Percentiles rank a stretch among this genome's conserved stretches.
phyloP scores from a whole-genome alignment of 1,140 invertebrate species.

The Drosophila bocki region DNA sequence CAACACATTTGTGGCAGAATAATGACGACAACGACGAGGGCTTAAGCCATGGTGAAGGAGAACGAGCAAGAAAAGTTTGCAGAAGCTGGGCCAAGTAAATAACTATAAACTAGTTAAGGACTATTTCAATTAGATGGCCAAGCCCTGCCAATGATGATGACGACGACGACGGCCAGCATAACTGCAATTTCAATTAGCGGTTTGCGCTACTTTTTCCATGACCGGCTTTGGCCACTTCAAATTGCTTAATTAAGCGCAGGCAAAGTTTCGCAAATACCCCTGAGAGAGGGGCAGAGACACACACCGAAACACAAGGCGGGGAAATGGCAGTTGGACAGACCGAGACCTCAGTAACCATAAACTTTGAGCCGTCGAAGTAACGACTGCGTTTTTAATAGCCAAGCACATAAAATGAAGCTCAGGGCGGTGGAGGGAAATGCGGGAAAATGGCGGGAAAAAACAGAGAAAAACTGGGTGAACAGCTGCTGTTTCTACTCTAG shows the following conservation, averaged over 20 bases:
- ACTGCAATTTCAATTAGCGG: conserved; percentile 82
- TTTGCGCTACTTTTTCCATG: conserved; percentile 71
- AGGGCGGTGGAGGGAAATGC: not conserved
- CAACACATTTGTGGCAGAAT: conserved; percentile 49
- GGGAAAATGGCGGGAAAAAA: not conserved
- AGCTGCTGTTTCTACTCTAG: conserved; percentile 30
- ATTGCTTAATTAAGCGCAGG: conserved; percentile 80
- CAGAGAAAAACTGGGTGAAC: conserved; percentile 13
- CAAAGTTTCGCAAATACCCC: conserved; percentile 74
- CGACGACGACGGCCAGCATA: conserved; percentile 49
- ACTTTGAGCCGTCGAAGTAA: conserved; percentile 76
- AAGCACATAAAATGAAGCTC: conserved; percentile 51
- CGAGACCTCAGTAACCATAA: conserved; percentile 47
- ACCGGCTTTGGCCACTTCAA: conserved; percentile 61
- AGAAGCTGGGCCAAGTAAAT: conserved; percentile 63
- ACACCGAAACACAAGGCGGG: not conserved
- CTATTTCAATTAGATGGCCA: conserved; percentile 78
- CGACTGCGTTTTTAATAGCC: conserved; percentile 75
- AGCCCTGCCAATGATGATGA: conserved; percentile 43
- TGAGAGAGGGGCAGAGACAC: conserved; percentile 3
- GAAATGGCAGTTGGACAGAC: conserved; percentile 22
- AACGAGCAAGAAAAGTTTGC: conserved; percentile 46
- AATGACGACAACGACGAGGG: conserved; percentile 35
- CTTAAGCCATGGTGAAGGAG: conserved; percentile 15
- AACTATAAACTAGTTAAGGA: conserved; percentile 82